Conservation (phyloP, 2,888 invertebrate species). For the Drepana falcataria region DNA sequence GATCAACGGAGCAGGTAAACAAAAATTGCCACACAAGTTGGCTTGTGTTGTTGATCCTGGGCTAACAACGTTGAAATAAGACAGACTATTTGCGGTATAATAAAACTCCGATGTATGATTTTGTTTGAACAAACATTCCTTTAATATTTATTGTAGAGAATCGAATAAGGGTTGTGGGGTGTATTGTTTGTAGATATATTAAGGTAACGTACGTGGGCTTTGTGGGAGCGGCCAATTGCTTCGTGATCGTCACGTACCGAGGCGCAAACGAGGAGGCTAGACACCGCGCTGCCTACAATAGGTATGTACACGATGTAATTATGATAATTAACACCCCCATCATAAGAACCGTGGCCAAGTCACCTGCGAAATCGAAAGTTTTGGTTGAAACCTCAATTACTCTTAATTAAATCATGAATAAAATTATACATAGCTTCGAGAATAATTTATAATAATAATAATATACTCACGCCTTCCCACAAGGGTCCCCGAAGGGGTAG, state of each 20-base stretch:
- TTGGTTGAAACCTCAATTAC: too few relatives aligned
- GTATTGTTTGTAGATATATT: constrained; percentile 15
- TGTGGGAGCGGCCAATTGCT: constrained; percentile 42
- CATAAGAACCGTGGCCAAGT: too few relatives aligned
- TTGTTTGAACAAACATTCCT: constrained; percentile 9
- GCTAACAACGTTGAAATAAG: constrained; percentile 53
- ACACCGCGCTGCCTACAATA: constrained; percentile 30
- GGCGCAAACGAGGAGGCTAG: constrained; percentile 46
- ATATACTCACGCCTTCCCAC: too few relatives aligned
- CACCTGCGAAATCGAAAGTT: too few relatives aligned
- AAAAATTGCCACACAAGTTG: constrained; percentile 43
- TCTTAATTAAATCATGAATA: too few relatives aligned
- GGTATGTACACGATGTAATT: too few relatives aligned
- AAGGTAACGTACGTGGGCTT: constrained; percentile 17
- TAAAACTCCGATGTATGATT: constrained; percentile 11
- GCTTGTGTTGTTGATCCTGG: constrained; percentile 51
- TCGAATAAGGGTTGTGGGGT: constrained; percentile 6
- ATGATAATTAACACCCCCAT: too few relatives aligned
- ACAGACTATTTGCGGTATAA: constrained; percentile 27
- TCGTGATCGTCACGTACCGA: constrained; percentile 37
- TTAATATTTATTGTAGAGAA: constrained; percentile 18
- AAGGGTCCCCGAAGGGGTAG: too few relatives aligned
- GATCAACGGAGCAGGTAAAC: constrained; percentile 56
- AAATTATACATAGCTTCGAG: too few relatives aligned
- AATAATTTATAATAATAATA: too few relatives aligned